A percentile compares a stretch with the other conserved stretches of the same genome.
These are phyloP conservation scores for Dendrophyllia cribrosa DNA, from an alignment of 64 coral and sea anemone species.

Conservation along the genomic window DNA sequence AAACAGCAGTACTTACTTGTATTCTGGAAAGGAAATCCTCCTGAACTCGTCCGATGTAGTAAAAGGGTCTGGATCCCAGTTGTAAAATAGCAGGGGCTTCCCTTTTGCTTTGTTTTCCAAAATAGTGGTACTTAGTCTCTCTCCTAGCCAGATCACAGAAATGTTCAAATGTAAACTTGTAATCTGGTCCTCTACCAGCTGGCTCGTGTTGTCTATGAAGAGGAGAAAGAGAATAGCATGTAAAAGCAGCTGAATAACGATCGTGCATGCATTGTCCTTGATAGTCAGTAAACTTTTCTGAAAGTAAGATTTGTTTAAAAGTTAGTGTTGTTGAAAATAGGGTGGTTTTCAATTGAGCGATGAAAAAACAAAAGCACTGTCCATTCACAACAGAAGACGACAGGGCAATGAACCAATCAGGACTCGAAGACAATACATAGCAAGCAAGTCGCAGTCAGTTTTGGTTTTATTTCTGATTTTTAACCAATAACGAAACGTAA, in stretches of 20 bases:
- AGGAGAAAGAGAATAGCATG: neutral
- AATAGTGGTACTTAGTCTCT: neutral
- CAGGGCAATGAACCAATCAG: too few species aligned
- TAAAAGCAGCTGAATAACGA: neutral
- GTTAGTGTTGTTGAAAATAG: too few species aligned
- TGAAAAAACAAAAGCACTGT: too few species aligned
- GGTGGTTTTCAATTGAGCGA: too few species aligned
- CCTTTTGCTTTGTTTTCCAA: slow-evolving; percentile 13
- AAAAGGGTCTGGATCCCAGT: slow-evolving; percentile 7
- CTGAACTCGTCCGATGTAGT: slow-evolving; percentile 17
- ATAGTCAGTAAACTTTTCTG: too few species aligned
- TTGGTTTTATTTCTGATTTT: too few species aligned
- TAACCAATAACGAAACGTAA: too few species aligned
- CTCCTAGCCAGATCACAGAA: slow-evolving; percentile 36
- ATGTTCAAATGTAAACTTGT: slow-evolving; percentile 20
- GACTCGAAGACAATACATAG: too few species aligned
- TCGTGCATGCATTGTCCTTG: too few species aligned
- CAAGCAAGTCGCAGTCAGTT: too few species aligned
- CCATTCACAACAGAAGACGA: too few species aligned
- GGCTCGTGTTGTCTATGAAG: slow-evolving; percentile 1
- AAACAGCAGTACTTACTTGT: neutral
- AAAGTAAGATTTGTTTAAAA: too few species aligned
- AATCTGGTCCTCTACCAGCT: slow-evolving; percentile 8
- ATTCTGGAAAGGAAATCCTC: slow-evolving; percentile 39
- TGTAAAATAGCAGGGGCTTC: slow-evolving; percentile 53